Evolutionary conservation across 2,113 vertebrate genomes (phyloP).

Genomic region (Amphiprion ocellaris): DNA sequence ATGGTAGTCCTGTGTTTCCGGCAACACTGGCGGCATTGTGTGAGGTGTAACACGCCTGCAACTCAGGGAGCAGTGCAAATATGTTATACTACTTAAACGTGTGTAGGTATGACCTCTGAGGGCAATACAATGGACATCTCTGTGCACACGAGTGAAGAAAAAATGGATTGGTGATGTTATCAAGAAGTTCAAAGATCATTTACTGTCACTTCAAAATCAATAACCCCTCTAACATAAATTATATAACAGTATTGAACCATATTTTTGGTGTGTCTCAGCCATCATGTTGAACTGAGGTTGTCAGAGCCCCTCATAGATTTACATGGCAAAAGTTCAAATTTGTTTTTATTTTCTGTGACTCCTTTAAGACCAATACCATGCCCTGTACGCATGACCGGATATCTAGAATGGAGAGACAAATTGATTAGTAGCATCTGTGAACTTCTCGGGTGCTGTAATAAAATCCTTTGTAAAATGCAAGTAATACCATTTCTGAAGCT

Average conservation of each 20-base stretch:
- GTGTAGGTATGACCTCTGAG: background rate
- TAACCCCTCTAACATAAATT: too few species aligned
- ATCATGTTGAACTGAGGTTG: too few species aligned
- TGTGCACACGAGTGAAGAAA: background rate
- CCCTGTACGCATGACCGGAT: background rate
- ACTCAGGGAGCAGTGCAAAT: background rate
- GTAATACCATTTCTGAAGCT: background rate
- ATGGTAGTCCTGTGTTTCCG: conserved; percentile 34
- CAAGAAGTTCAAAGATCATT: background rate
- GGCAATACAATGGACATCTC: too few species aligned
- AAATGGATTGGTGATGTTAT: background rate
- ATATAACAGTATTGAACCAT: too few species aligned
- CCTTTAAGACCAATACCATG: background rate
- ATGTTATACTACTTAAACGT: too few species aligned
- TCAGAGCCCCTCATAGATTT: too few species aligned
- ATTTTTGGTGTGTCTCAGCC: too few species aligned
- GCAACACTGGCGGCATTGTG: conserved; percentile 52
- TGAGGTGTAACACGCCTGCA: conserved; percentile 9
- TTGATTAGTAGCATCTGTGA: background rate
- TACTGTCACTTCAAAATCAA: too few species aligned
- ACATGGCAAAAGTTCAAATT: background rate
- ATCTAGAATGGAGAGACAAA: background rate
- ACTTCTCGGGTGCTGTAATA: background rate
- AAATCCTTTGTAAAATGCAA: background rate
- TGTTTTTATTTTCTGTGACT: background rate